Percentiles rank a stretch among this genome's conserved stretches.
Evolutionary conservation across 2,113 vertebrate species (phyloP).

Genomic region (Cynoglossus semilaevis): DNA sequence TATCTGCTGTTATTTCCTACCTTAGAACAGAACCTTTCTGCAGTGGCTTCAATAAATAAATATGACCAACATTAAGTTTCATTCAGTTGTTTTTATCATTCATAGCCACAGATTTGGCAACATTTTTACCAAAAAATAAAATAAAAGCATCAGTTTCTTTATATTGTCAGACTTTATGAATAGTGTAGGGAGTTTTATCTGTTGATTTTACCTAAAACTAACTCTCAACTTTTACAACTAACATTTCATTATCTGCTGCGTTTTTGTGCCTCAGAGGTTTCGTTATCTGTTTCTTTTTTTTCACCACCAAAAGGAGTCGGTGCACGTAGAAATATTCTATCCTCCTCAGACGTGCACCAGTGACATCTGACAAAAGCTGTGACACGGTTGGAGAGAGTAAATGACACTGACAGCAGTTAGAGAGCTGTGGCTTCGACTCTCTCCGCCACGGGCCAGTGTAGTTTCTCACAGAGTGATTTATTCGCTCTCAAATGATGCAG

Average conservation of each 20-base stretch:
- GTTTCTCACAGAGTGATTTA: slow-evolving; percentile 41
- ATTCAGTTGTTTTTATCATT: too few relatives aligned
- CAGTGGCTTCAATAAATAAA: too few relatives aligned
- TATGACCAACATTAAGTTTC: too few relatives aligned
- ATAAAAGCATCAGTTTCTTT: too few relatives aligned
- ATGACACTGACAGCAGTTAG: slow-evolving; percentile 7
- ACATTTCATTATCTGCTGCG: slow-evolving; percentile 23
- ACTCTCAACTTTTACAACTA: slow-evolving; percentile 30
- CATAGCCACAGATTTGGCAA: too few relatives aligned
- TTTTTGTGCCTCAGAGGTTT: background rate
- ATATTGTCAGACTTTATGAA: too few relatives aligned
- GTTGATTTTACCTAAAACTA: background rate
- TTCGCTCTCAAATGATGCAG: slow-evolving; percentile 60
- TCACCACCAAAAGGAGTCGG: too few relatives aligned
- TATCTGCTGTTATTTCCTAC: too few relatives aligned
- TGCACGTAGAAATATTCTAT: slow-evolving; percentile 8
- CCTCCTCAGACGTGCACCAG: slow-evolving; percentile 16
- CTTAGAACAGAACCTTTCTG: too few relatives aligned
- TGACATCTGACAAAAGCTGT: slow-evolving; percentile 29
- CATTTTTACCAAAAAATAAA: too few relatives aligned
- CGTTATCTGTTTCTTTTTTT: slow-evolving; percentile 12
- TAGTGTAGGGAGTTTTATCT: slow-evolving; percentile 5
- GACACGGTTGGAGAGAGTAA: slow-evolving; percentile 2
- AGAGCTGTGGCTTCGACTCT: slow-evolving; percentile 36
- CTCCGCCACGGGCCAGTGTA: slow-evolving; percentile 9